phyloP scores from a whole-genome alignment of 2,113 vertebrate species.

The Ranitomeya variabilis region DNA sequence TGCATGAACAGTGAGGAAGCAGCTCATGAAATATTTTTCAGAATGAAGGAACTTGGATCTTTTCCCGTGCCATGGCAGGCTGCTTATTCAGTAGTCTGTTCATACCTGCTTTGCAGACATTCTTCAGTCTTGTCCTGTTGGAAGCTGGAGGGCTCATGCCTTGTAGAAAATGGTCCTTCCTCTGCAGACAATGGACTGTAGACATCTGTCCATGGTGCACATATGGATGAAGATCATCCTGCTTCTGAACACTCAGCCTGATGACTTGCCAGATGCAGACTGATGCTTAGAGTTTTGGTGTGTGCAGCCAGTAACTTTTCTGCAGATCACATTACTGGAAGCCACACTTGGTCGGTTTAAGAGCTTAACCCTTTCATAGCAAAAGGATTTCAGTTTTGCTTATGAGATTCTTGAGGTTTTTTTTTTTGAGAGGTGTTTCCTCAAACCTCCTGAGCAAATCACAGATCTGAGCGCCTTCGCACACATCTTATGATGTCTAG shows the following conservation, averaged over 20 bases:
- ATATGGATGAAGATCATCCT: neutral
- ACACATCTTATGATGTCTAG: neutral
- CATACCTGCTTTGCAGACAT: neutral
- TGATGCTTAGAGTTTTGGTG: neutral
- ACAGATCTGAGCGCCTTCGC: neutral
- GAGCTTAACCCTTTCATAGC: constrained; percentile 40
- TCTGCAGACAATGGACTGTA: neutral
- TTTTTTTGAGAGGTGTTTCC: neutral
- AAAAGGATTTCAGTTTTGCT: neutral
- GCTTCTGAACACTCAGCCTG: neutral
- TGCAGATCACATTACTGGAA: constrained; percentile 27
- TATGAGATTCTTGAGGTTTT: neutral
- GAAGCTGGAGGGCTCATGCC: neutral
- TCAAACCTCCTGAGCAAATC: neutral
- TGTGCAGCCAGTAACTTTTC: constrained; percentile 10
- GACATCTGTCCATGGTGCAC: neutral
- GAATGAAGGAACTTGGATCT: neutral
- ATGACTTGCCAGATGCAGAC: constrained; percentile 22
- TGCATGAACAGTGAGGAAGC: neutral
- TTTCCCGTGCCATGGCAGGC: neutral
- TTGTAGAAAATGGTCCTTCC: neutral
- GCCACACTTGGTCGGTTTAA: constrained; percentile 40
- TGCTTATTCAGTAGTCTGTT: neutral
- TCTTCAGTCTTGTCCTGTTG: neutral
- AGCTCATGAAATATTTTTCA: neutral